phyloP scores from a whole-genome alignment of 2,113 vertebrate genomes.

The Hassar affinis region DNA sequence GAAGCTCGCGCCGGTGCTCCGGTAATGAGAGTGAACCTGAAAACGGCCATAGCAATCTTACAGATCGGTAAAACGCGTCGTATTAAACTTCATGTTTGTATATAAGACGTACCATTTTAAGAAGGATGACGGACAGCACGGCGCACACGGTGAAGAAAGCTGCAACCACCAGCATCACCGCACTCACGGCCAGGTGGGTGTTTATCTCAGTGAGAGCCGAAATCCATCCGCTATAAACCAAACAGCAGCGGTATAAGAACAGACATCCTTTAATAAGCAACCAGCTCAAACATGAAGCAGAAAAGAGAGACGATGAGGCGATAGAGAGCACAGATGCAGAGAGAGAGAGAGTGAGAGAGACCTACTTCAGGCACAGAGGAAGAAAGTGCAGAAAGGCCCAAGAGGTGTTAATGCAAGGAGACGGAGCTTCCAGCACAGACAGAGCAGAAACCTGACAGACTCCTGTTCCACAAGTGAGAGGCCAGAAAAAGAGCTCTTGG shows the following conservation, averaged over 20 bases:
- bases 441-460: constrained; percentile 48
- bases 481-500: neutral
- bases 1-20: constrained; percentile 90
- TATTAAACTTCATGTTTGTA: neutral
- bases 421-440: constrained; percentile 21
- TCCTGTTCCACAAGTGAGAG: constrained; percentile 57
- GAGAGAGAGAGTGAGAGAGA: no score
- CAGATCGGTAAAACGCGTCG: no score
- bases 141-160: constrained; percentile 85
- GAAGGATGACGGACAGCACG: constrained; percentile 78
- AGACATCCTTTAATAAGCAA: neutral
- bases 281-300: neutral
- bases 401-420: constrained; percentile 41
- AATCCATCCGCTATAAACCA: constrained; percentile 85
- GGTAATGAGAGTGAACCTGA: constrained; percentile 90
- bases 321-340: neutral
- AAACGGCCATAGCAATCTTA: neutral
- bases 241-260: neutral
- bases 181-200: constrained; percentile 64
- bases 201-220: constrained; percentile 65
- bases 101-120: constrained; percentile 85
- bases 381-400: constrained; percentile 33
- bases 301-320: neutral
- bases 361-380: constrained; percentile 36
- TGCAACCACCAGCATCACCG: constrained; percentile 92